A percentile compares a stretch with the other conserved stretches of the same genome.
phyloP scores from a whole-genome alignment of 2,797 vertebrate species.

The Iguana delicatissima region DNA sequence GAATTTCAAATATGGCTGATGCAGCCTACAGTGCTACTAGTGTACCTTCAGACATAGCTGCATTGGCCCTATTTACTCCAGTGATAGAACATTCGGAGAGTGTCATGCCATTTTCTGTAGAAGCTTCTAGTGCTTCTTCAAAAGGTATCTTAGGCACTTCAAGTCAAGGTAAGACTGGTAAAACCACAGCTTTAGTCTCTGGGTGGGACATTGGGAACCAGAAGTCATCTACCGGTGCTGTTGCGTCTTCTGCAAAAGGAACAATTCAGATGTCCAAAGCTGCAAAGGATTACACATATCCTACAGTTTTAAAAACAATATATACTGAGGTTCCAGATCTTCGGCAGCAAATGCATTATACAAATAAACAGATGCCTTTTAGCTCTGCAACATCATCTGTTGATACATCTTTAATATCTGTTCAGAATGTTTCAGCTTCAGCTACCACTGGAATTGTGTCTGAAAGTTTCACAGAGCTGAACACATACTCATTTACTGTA shows the following conservation, averaged over 20 bases:
- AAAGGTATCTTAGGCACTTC: slow-evolving; percentile 53
- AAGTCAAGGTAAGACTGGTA: slow-evolving; percentile 43
- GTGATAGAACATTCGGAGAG: neutral
- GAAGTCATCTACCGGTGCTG: slow-evolving; percentile 43
- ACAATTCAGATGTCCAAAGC: slow-evolving; percentile 5
- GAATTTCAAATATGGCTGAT: slow-evolving; percentile 1
- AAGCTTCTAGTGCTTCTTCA: slow-evolving; percentile 12
- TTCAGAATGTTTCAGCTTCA: slow-evolving; percentile 37
- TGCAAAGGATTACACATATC: slow-evolving; percentile 57
- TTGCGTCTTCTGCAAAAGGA: slow-evolving; percentile 39
- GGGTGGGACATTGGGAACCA: slow-evolving; percentile 38
- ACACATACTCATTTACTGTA: slow-evolving; percentile 18
- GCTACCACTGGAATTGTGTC: slow-evolving; percentile 41
- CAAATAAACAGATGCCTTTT: slow-evolving; percentile 46
- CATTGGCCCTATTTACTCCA: neutral
- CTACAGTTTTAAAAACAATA: slow-evolving; percentile 43
- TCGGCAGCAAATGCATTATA: slow-evolving; percentile 56
- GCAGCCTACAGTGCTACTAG: neutral
- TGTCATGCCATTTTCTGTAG: neutral
- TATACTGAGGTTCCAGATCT: slow-evolving; percentile 42
- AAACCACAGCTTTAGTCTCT: slow-evolving; percentile 48
- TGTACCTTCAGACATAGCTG: neutral
- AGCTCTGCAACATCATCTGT: slow-evolving; percentile 46
- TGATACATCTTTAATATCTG: neutral
- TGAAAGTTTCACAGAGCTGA: slow-evolving; percentile 48